Evolutionary conservation across 2,888 invertebrate genomes (phyloP), one percentile per base, ranked within the genome.

Genomic region (Neoitamus cyanurus): DNA sequence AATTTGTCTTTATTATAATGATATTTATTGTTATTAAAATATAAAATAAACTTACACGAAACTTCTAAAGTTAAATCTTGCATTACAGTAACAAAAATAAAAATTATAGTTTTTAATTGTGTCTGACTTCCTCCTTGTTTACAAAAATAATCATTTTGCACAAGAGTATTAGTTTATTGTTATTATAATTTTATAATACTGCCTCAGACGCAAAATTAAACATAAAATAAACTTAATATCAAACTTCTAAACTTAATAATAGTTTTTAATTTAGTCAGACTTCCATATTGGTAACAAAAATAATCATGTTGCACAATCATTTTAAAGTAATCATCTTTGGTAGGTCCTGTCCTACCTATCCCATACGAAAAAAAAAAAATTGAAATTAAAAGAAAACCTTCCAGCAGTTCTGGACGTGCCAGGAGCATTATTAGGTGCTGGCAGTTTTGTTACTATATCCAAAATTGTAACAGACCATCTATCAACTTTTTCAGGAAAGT

Each of bases 131-230:
- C 48, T 48, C 48, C 48, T 48, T 48, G 48, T 48, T 48, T 4
- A 48, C 48, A 48, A 48, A 48, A 48, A 48, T 48, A 48, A 48
- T 48, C 48, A 48, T 48, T 4, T 48, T 48, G n/a, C 48, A 48
- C 20, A 15, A 31, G 31, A 31, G 31, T 48, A 48, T 48, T 48
- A 20, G n/a, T 48, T 15, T 48, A 15, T 15, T 48, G 20, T 15
- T 48, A 31, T 31, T 31, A 31, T 31, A 31, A 31, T 31, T 69
- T 3, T 20, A 69, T 69, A 69, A 69, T 69, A 69, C 69, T 69
- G 69, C 69, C 69, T 69, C 69, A 69, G 69, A 69, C 69, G 69
- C 69, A 69, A 69, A 69, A 69, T 69, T n/a, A 69, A 69, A 69
- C 69, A 69, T 31, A 31, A 31, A 31, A 31, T 31, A 31, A 48